Conservation (phyloP, 2,113 vertebrate species). For the Aspiorhynchus laticeps region DNA sequence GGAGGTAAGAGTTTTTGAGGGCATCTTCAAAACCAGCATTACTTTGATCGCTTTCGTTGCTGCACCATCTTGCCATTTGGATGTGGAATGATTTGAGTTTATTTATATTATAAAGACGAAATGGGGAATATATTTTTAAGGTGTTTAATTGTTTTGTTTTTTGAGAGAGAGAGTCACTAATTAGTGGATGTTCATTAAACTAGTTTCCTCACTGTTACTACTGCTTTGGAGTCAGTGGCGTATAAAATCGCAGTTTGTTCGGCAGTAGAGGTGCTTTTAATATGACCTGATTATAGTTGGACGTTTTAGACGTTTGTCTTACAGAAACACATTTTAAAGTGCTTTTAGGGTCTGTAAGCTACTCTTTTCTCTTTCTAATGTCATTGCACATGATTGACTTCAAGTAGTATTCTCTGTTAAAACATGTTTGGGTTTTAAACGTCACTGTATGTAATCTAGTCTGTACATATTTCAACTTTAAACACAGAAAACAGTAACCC, state of each 20-base stretch:
- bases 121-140: constrained; percentile 68
- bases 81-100: constrained; percentile 62
- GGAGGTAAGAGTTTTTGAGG: constrained; percentile 32
- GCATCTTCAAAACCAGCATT: constrained; percentile 48
- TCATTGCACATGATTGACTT: neutral
- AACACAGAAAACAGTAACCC: constrained; percentile 10
- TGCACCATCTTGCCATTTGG: constrained; percentile 69
- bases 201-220: constrained; percentile 14
- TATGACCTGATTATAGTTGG: neutral
- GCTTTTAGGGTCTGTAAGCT: constrained; percentile 35
- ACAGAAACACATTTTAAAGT: constrained; percentile 51
- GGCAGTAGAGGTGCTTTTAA: constrained; percentile 3
- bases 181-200: constrained; percentile 57
- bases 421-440: neutral
- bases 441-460: constrained; percentile 14
- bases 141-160: constrained; percentile 60
- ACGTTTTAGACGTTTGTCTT: constrained; percentile 32
- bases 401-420: neutral
- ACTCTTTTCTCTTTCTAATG: constrained; percentile 25
- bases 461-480: constrained; percentile 24
- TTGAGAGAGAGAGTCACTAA: constrained; percentile 64
- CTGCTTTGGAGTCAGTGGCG: neutral
- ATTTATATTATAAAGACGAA: constrained; percentile 75
- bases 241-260: constrained; percentile 4
- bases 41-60: constrained; percentile 56